phyloP scores from a whole-genome alignment of 1,140 invertebrate genomes.

The Eupeodes corollae region DNA sequence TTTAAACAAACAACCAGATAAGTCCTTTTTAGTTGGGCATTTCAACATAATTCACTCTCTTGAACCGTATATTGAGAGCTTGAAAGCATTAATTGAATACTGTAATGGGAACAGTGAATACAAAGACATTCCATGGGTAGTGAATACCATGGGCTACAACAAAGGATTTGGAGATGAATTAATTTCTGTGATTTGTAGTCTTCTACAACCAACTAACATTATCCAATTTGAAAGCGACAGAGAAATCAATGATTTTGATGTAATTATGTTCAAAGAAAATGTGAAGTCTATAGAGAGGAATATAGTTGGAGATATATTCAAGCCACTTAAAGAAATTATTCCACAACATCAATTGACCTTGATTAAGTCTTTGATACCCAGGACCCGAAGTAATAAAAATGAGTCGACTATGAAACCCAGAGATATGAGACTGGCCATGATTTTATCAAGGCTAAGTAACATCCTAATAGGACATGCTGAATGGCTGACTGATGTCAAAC shows the following conservation, averaged over 20 bases:
- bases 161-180: constrained; percentile 44
- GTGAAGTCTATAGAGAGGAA: constrained; percentile 20
- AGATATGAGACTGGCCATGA: constrained; percentile 24
- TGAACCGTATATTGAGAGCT: constrained; percentile 39
- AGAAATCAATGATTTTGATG: constrained; percentile 41
- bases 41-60: constrained; percentile 41
- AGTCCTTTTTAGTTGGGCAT: constrained; percentile 40
- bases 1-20: constrained; percentile 22
- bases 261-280: constrained; percentile 25
- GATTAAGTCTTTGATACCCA: constrained; percentile 12
- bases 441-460: constrained; percentile 19
- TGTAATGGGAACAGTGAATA: constrained; percentile 20
- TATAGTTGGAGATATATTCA: constrained; percentile 8
- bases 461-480: constrained; percentile 17
- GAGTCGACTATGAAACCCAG: constrained; percentile 24
- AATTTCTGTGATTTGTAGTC: constrained; percentile 35
- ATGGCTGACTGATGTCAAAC: constrained; percentile 10
- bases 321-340: neutral
- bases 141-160: constrained; percentile 56
- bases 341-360: constrained; percentile 12
- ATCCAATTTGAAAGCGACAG: constrained; percentile 42
- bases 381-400: constrained; percentile 4
- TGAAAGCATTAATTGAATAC: constrained; percentile 36
- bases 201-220: constrained; percentile 40
- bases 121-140: constrained; percentile 40